Conservation (phyloP, 2,888 invertebrate genomes). For the Girardia tigrina region DNA sequence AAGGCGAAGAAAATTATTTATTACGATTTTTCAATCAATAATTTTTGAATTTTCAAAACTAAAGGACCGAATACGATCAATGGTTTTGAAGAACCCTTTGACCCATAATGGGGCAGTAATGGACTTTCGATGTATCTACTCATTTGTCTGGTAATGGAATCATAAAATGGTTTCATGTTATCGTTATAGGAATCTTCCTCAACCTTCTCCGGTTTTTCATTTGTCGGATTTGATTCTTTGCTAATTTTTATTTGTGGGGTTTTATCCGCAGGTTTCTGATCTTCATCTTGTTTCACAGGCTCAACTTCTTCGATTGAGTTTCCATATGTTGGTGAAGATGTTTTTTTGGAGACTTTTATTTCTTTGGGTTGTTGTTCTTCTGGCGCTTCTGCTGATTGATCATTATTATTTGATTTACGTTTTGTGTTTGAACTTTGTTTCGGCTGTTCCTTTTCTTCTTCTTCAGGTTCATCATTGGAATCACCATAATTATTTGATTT, state of each 20-base stretch:
- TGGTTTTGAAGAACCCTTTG: background rate
- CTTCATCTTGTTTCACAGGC: too few species aligned
- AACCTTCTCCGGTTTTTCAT: background rate
- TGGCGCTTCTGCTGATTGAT: too few species aligned
- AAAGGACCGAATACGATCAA: background rate
- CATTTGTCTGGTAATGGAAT: background rate
- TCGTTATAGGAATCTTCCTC: background rate
- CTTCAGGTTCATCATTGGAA: background rate
- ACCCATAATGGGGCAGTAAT: background rate
- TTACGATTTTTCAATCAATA: conserved; percentile 8
- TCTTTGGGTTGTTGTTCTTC: too few species aligned
- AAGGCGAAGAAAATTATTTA: too few species aligned
- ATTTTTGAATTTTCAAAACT: background rate
- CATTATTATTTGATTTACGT: too few species aligned
- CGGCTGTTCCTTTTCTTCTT: background rate
- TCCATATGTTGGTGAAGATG: too few species aligned
- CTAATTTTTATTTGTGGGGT: too few species aligned
- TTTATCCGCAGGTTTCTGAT: too few species aligned
- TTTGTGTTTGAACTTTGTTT: too few species aligned
- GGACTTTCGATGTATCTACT: background rate
- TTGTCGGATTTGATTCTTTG: too few species aligned
- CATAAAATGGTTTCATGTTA: background rate
- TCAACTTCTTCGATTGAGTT: too few species aligned
- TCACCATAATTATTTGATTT: background rate
- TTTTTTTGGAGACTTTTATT: too few species aligned